Base-by-base conservation (phyloP, 2,888 invertebrate genomes). In the Eilema depressum region DNA sequence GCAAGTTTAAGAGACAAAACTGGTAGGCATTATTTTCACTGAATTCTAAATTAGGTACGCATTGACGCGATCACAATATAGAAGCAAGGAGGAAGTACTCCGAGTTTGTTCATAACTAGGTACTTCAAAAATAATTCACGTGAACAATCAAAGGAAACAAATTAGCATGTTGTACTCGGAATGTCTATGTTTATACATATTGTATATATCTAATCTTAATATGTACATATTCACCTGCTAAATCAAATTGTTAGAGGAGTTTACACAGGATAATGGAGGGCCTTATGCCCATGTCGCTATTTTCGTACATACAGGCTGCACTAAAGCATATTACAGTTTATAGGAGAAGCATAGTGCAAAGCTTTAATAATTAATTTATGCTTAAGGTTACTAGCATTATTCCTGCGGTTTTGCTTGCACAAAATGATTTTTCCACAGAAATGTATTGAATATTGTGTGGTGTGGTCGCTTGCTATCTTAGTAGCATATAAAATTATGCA, bases 181-280 rank as follows among this genome's bases (percentile, higher is more conserved):
- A 28, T 11, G 17, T 8, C 14, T 33, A n/a, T 60, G 56, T 57
- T 28, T 69, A 63, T 63, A 33, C 47, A 0, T 20, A 47, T 1
- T 53, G 53, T 47, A n/a, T 62, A 47, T 53, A 71, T 60, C 68
- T 28, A 61, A 26, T 47, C n/a, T 37, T 41, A 60, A 67, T 67
- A 47, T 67, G 47, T 60, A 59, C 17, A 66, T 11, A 60, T 56
- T 56, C 61, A 68, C 67, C 60, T 53, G 11, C 33, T 25, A n/a
- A 25, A 26, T 63, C 33, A 63, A 70, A 69, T 63, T 76, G 65
- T 65, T 64, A 41, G 56, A 47, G 17, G 17, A n/a, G 76, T 75
- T 77, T 77, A 69, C 63, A 70, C 62, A 77, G 68, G 69, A 26
- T 78, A 73, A 77, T 79, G 73, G 67, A 79, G 69, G 57, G 69